These are phyloP conservation scores for Ennomos erosarius DNA, from an alignment of 2,888 invertebrate species.

Conservation along the genomic window DNA sequence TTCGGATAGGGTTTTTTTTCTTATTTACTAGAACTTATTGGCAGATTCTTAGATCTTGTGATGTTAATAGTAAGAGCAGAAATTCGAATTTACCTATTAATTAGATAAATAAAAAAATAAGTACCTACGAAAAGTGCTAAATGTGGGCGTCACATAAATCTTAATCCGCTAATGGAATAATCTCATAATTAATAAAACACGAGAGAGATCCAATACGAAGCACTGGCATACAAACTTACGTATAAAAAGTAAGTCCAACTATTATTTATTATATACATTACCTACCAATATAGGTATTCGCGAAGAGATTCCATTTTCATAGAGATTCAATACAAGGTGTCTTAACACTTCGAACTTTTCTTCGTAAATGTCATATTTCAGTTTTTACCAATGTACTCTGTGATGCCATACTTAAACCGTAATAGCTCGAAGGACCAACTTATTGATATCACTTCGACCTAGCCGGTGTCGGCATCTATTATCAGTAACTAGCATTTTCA, in stretches of 20 bases:
- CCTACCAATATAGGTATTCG: slow-evolving; percentile 30
- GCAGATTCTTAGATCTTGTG: too few species aligned
- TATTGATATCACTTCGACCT: not conserved
- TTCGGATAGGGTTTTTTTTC: too few species aligned
- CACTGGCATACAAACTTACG: slow-evolving; percentile 58
- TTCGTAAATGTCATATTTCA: too few species aligned
- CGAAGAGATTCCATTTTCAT: slow-evolving; percentile 22
- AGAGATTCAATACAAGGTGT: slow-evolving; percentile 11
- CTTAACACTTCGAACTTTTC: not conserved
- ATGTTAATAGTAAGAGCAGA: too few species aligned
- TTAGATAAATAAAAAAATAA: not conserved
- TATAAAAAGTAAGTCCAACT: slow-evolving; percentile 29
- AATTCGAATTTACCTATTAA: too few species aligned
- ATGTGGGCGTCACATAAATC: slow-evolving; percentile 45
- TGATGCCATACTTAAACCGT: not conserved
- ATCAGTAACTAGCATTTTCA: not conserved
- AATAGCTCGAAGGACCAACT: slow-evolving; percentile 3
- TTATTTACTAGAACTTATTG: too few species aligned
- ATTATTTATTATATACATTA: slow-evolving; percentile 11
- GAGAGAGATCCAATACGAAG: slow-evolving; percentile 78
- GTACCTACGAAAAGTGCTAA: not conserved
- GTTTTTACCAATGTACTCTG: too few species aligned
- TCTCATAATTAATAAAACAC: slow-evolving; percentile 67
- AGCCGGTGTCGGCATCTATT: not conserved
- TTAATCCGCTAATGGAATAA: slow-evolving; percentile 84